phyloP scores from a whole-genome alignment of 2,888 invertebrate genomes.

The Eueremaeus valkanovi region DNA sequence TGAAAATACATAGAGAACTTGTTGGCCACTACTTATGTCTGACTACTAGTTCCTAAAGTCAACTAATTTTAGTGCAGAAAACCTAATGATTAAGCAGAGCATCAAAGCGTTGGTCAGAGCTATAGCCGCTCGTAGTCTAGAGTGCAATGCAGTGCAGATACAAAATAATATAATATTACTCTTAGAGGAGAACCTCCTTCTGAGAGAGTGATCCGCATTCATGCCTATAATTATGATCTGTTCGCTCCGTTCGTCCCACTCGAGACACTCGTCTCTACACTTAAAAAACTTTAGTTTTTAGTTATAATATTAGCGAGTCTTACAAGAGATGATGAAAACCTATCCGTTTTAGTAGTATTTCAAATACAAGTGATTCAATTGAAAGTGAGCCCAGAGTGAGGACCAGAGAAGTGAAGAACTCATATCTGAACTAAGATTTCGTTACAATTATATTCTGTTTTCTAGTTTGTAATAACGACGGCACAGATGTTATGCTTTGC shows the following conservation, averaged over 20 bases:
- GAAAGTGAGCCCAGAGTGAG: background rate
- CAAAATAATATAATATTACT: background rate
- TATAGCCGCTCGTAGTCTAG: background rate
- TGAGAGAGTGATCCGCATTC: background rate
- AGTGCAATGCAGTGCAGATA: too few relatives aligned
- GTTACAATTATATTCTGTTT: conserved; percentile 14
- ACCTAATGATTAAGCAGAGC: background rate
- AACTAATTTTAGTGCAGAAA: conserved; percentile 1
- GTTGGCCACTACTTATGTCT: background rate
- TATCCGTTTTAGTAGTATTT: conserved; percentile 17
- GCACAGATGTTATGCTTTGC: background rate
- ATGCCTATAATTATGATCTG: conserved; percentile 35
- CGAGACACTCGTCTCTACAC: background rate
- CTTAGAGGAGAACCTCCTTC: conserved; percentile 22
- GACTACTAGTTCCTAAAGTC: background rate
- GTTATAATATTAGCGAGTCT: background rate
- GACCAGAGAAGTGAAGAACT: conserved; percentile 1
- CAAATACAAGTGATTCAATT: too few relatives aligned
- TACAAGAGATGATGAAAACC: background rate
- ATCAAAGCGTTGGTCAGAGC: conserved; percentile 8
- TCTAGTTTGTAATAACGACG: conserved; percentile 5
- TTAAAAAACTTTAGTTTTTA: background rate
- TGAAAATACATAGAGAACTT: background rate
- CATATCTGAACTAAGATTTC: conserved; percentile 6
- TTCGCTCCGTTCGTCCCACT: conserved; percentile 18